A percentile compares a stretch with the other conserved stretches of the same genome.
Evolutionary conservation across 1,140 invertebrate genomes (phyloP).

Genomic region (Drosophila kikkawai): DNA sequence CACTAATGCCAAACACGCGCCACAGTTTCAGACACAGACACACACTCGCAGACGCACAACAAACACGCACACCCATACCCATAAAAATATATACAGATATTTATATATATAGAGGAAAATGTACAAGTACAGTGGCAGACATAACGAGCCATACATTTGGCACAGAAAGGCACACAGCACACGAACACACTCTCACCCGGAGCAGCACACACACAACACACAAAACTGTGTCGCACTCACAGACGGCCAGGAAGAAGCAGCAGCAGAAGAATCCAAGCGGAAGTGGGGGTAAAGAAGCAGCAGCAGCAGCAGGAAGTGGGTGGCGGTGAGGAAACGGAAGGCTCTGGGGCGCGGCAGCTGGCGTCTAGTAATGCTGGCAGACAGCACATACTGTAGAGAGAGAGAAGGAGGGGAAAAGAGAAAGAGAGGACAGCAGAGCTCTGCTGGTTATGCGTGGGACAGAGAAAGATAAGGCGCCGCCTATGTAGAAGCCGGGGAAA

Average conservation of each 20-base stretch:
- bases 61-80: constrained; percentile 57
- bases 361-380: constrained; percentile 71
- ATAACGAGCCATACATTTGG: constrained; percentile 70
- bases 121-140: constrained; percentile 42
- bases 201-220: constrained; percentile 31
- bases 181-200: neutral
- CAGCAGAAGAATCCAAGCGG: constrained; percentile 12
- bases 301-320: constrained; percentile 25
- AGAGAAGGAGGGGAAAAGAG: neutral
- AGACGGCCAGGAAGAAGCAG: constrained; percentile 32
- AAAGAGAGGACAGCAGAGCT: neutral
- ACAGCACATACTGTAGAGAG: constrained; percentile 32
- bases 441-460: constrained; percentile 10
- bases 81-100: neutral
- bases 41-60: constrained; percentile 55
- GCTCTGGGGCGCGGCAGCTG: constrained; percentile 55
- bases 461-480: constrained; percentile 53
- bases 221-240: constrained; percentile 77
- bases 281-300: constrained; percentile 17
- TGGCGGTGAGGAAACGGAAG: constrained; percentile 38
- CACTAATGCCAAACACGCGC: constrained; percentile 83
- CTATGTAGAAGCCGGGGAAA: constrained; percentile 55
- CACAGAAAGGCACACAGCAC: constrained; percentile 64
- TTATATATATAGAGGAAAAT: constrained; percentile 7
- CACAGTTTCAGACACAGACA: constrained; percentile 79